Percentiles rank a stretch among this genome's conserved stretches.
Conservation (phyloP, 1,140 invertebrate species). For the Ooceraea biroi region DNA sequence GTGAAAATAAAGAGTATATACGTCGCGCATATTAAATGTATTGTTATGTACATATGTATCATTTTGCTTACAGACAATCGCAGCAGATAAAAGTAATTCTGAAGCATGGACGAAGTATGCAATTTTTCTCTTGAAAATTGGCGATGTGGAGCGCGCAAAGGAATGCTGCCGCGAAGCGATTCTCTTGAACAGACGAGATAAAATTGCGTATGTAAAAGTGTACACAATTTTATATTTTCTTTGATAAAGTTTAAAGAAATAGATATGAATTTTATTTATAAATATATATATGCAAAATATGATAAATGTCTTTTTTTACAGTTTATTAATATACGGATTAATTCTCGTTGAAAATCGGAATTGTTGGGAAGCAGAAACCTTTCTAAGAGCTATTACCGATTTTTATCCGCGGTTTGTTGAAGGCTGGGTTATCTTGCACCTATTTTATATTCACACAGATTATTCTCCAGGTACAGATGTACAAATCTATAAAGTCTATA, state of each 20-base stretch:
- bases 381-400: constrained; percentile 67
- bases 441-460: constrained; percentile 74
- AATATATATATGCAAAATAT: neutral
- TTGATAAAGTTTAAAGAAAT: neutral
- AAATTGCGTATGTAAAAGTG: constrained; percentile 68
- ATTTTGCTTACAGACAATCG: constrained; percentile 53
- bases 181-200: constrained; percentile 65
- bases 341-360: constrained; percentile 65
- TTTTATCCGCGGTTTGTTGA: constrained; percentile 76
- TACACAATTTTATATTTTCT: neutral
- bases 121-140: constrained; percentile 66
- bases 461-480: constrained; percentile 72
- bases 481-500: neutral
- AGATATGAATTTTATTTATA: neutral
- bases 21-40: neutral
- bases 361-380: constrained; percentile 71
- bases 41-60: neutral
- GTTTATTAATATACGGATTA: constrained; percentile 71
- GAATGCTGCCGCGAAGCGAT: constrained; percentile 75
- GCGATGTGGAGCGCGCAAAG: constrained; percentile 66
- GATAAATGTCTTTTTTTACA: constrained; percentile 45
- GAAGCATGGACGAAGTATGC: constrained; percentile 73
- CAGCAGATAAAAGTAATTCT: constrained; percentile 56
- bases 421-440: constrained; percentile 74
- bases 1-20: neutral